Base-by-base conservation (phyloP, 1,140 invertebrate species). In the Whitmania pigra region DNA sequence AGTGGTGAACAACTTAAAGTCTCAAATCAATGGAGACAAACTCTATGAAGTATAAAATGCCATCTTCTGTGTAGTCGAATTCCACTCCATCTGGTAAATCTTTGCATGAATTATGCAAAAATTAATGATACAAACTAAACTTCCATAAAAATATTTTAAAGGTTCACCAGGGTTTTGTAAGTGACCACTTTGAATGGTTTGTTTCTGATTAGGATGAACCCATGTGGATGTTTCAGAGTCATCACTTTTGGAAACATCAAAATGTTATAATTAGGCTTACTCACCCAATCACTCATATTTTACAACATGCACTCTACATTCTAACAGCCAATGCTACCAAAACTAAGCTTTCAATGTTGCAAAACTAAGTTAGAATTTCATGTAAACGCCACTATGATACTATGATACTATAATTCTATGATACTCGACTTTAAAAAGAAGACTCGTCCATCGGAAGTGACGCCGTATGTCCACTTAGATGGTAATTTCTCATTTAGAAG, bases 381-480 rank as follows among this genome's bases (percentile, higher is more conserved):
- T 43, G n/a, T 7, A 22, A 49, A 3, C 11, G 25, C 22, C n/a
- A 29, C n/a, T 2, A 2, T 29, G 60, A n/a, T n/a, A n/a, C n/a
- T n/a, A n/a, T n/a, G n/a, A n/a, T n/a, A n/a, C n/a, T n/a, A n/a
- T n/a, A n/a, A n/a, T n/a, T n/a, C n/a, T 2, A 2, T 29, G 60
- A 31, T 40, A 66, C 76, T 78, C 78, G 75, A 81, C 80, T 79
- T 76, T 55, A 81, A 77, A 74, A 79, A 81, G 73, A 81, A 81
- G 25, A 81, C 73, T 54, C 80, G 72, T 55, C 80, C 80, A 71
- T 81, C 80, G 40, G 74, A 71, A n/a, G 78, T 79, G 15, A 79
- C 79, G 49, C 75, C 78, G 53, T 76, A 76, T 70, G 74, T 77
- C 75, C 78, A 79, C 49, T 74, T 74, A 31, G 75, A 74, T n/a